These are phyloP conservation scores for Rhinopomastus cyanomelas DNA, from an alignment of 2,113 vertebrate genomes.

Conservation along the genomic window DNA sequence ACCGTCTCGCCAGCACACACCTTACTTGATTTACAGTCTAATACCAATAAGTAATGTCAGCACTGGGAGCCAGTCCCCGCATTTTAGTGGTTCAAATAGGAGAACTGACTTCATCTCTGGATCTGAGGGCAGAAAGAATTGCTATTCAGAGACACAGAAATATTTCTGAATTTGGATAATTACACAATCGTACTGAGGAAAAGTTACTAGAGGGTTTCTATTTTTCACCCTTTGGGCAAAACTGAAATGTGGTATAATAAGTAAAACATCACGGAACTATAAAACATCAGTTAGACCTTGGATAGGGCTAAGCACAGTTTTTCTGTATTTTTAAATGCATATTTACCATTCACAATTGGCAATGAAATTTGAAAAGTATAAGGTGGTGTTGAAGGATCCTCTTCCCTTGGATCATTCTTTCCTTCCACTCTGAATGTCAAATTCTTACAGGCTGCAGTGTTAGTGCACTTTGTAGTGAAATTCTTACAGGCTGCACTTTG, in stretches of 20 bases:
- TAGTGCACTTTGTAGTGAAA: too few species aligned
- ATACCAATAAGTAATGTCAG: background rate
- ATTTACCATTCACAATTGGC: background rate
- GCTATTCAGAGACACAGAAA: background rate
- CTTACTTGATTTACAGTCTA: slow-evolving; percentile 40
- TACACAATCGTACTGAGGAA: background rate
- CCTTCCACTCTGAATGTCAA: background rate
- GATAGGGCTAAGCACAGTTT: background rate
- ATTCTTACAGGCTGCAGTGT: accelerated
- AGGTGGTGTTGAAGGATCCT: background rate
- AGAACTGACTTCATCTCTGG: background rate
- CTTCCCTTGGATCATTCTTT: background rate
- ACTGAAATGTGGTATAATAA: background rate
- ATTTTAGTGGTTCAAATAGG: background rate
- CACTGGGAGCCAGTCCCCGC: background rate
- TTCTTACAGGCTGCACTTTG: accelerated
- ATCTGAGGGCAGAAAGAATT: background rate
- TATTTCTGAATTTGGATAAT: background rate
- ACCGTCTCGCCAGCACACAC: accelerated
- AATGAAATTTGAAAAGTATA: background rate
- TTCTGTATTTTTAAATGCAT: background rate
- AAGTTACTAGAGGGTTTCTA: background rate
- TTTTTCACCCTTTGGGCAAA: background rate
- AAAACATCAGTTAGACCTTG: background rate
- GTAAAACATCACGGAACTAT: background rate